Evolutionary conservation across 2,113 vertebrate species (phyloP).

Genomic region (Litocranius walleri): DNA sequence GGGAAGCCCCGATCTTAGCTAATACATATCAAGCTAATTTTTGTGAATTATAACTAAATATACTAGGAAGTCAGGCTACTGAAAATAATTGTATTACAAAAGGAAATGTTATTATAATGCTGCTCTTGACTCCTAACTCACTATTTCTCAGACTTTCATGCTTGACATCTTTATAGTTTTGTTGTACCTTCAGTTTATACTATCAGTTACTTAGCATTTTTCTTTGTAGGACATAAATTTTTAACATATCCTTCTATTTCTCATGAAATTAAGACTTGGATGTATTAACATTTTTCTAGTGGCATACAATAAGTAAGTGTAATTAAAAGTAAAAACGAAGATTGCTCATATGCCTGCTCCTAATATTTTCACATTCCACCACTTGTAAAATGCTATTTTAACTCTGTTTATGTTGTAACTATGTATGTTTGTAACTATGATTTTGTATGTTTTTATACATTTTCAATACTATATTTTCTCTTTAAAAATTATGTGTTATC

Average conservation of each 20-base stretch:
- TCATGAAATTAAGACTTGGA: constrained; percentile 17
- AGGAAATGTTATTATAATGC: not conserved
- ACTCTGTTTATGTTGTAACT: not conserved
- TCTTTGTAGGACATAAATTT: not conserved
- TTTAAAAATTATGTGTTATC: not conserved
- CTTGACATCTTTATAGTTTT: not conserved
- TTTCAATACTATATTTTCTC: not conserved
- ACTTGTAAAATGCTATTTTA: not conserved
- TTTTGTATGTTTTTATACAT: not conserved
- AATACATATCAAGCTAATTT: not conserved
- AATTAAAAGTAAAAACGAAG: not conserved
- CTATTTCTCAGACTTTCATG: not conserved
- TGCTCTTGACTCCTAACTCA: not conserved
- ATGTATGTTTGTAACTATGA: not conserved
- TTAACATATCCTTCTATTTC: not conserved
- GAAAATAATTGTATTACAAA: not conserved
- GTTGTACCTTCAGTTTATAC: not conserved
- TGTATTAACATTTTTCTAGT: not conserved
- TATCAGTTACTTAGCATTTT: not conserved
- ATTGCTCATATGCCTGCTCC: not conserved
- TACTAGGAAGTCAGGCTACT: not conserved
- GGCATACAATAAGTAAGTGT: not conserved
- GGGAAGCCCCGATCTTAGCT: not conserved
- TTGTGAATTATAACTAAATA: not conserved
- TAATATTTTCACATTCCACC: not conserved